Conservation (phyloP, 2,113 vertebrate species). For the Actenoides hombroni region DNA sequence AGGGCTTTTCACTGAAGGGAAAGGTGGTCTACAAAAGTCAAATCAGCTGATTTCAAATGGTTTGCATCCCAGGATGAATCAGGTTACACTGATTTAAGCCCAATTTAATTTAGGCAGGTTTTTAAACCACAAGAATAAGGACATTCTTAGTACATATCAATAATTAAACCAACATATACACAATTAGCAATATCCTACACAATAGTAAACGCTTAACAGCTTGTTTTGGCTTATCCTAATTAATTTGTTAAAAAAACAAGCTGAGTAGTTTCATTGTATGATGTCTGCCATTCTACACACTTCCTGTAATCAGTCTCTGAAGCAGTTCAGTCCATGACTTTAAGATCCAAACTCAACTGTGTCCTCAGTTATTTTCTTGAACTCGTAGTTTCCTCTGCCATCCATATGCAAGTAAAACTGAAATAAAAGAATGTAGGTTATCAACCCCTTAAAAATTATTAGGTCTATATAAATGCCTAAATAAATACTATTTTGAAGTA, state of each 20-base stretch:
- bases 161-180: conserved; percentile 88
- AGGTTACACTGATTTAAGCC: conserved; percentile 79
- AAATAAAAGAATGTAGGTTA: not conserved
- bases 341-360: conserved; percentile 96
- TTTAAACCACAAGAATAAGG: conserved; percentile 83
- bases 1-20: conserved; percentile 76
- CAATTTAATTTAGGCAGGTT: conserved; percentile 85
- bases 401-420: conserved; percentile 98
- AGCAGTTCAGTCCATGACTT: conserved; percentile 30
- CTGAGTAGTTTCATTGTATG: conserved; percentile 64
- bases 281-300: conserved; percentile 40
- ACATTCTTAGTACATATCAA: conserved; percentile 85
- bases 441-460: not conserved
- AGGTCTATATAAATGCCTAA: not conserved
- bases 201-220: conserved; percentile 73
- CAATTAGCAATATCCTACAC: conserved; percentile 81
- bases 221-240: conserved; percentile 68
- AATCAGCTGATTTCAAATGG: conserved; percentile 78
- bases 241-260: conserved; percentile 66
- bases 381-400: conserved; percentile 94
- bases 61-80: conserved; percentile 83
- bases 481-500: not conserved
- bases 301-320: conserved; percentile 41
- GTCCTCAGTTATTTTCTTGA: conserved; percentile 94
- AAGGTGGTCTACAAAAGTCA: conserved; percentile 75